Conservation (phyloP, 2,797 vertebrate species). For the Crotalus adamanteus region DNA sequence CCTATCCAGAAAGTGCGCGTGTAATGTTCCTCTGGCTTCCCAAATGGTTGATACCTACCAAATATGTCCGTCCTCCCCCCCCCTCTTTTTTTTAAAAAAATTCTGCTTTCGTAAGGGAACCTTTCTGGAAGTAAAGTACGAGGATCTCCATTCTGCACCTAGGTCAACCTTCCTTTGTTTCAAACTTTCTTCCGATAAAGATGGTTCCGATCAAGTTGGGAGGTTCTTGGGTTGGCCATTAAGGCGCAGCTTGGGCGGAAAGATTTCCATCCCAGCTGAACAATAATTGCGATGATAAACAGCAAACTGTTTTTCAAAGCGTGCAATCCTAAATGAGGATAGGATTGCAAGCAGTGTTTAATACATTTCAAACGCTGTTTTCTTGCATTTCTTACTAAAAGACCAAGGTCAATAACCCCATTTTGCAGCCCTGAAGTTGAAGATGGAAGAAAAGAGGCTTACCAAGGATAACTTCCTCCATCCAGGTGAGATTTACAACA, state of each 20-base stretch:
- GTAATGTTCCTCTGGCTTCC: too few relatives aligned
- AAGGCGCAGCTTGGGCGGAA: not conserved
- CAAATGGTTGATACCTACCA: not conserved
- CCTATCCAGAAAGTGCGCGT: not conserved
- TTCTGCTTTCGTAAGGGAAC: not conserved
- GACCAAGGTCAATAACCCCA: not conserved
- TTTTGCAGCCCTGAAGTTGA: not conserved
- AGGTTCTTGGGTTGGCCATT: not conserved
- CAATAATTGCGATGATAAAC: not conserved
- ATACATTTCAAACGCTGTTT: not conserved
- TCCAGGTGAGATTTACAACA: not conserved
- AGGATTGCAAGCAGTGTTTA: not conserved
- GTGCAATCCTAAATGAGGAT: not conserved
- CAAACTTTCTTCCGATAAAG: not conserved
- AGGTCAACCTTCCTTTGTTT: not conserved
- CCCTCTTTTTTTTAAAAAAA: not conserved
- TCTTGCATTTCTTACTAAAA: not conserved
- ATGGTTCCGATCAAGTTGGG: not conserved
- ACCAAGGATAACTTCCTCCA: not conserved
- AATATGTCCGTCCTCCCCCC: fast-evolving
- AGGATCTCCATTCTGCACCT: not conserved
- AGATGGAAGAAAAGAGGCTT: not conserved
- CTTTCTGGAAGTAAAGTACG: not conserved
- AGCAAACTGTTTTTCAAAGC: not conserved
- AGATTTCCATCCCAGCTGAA: not conserved